Base-by-base conservation (phyloP, 2,888 invertebrate species). In the Spatulosminthurus flaviceps region DNA sequence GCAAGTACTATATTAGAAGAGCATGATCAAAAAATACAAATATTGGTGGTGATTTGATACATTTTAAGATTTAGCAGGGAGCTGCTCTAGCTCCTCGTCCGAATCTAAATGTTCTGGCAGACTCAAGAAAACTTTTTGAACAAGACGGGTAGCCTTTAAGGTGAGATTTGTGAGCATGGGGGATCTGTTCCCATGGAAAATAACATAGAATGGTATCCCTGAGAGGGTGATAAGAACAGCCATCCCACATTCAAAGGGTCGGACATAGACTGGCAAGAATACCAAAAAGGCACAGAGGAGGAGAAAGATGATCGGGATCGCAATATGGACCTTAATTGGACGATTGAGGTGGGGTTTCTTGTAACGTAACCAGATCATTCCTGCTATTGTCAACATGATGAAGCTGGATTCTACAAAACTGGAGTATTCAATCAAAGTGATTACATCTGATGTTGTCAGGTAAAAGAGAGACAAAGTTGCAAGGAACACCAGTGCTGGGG, bases 341-440 rank as follows among this genome's bases (percentile, higher is more conserved):
- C 97, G 90, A 0, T 90, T 89, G 89, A 95, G 90, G 79, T 93
- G 89, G 0, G 96, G 96, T 84, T 90, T 89, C 86, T 92, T 94
- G 88, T 93, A 93, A 60, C 97, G 90, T 82, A 96, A 89, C 90
- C 93, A 95, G 34, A 97, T 88, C 81, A 97, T 91, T 0, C 95
- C 96, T 81, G 92, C 91, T 69, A 96, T 94, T 60, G 95, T 94
- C 42, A 95, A 88, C 87, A 94, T 94, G 71, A 96, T 95, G 89
- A 97, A 97, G 87, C 95, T 93, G 28, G 96, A 94, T 88, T 97
- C 97, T 66, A 96, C 95, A 86, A 96, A 95, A 78, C 94, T 95
- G 86, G 95, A 93, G 87, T 96, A 97, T 1, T 95, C 95, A 86
- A 97, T 96, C 76, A 97, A 90, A 29, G 93, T 91, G 86, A 94